A percentile compares a stretch with the other conserved stretches of the same genome.
phyloP scores from a whole-genome alignment of 1,140 invertebrate species.

The Leucophenga varia region DNA sequence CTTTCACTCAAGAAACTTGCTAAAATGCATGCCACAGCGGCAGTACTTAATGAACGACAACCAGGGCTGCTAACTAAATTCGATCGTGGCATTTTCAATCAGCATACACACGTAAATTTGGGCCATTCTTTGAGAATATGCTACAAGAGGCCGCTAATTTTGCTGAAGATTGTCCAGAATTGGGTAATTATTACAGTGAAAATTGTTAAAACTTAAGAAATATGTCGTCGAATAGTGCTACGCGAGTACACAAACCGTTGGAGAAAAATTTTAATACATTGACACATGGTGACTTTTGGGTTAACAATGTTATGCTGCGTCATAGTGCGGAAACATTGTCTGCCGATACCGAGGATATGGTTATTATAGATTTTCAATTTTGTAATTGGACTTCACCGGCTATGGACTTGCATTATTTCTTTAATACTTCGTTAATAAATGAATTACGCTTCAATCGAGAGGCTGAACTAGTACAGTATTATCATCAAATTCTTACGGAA shows the following conservation, averaged over 20 bases:
- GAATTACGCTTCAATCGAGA: constrained; percentile 24
- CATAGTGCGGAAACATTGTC: constrained; percentile 56
- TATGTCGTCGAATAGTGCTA: constrained; percentile 38
- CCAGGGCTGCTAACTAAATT: constrained; percentile 29
- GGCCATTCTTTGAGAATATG: constrained; percentile 29
- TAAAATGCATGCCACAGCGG: constrained; percentile 60
- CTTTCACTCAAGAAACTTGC: constrained; percentile 59
- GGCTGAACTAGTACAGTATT: constrained; percentile 39
- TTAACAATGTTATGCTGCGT: constrained; percentile 67
- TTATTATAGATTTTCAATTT: constrained; percentile 51
- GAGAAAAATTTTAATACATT: constrained; percentile 62
- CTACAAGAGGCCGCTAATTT: constrained; percentile 20
- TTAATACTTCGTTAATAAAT: constrained; percentile 29
- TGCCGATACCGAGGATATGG: constrained; percentile 58
- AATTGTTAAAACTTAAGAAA: constrained; percentile 25
- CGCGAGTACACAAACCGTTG: constrained; percentile 35
- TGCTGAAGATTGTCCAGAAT: constrained; percentile 18
- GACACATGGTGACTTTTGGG: constrained; percentile 68
- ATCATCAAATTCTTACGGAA: constrained; percentile 34
- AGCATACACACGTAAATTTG: constrained; percentile 30
- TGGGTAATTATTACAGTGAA: constrained; percentile 26
- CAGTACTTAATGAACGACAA: constrained; percentile 40
- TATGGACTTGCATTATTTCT: constrained; percentile 47
- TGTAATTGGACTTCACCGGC: constrained; percentile 43
- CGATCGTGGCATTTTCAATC: constrained; percentile 44